Conservation (phyloP, 2,888 invertebrate genomes). For the Leptinotarsa rubiginosa region DNA sequence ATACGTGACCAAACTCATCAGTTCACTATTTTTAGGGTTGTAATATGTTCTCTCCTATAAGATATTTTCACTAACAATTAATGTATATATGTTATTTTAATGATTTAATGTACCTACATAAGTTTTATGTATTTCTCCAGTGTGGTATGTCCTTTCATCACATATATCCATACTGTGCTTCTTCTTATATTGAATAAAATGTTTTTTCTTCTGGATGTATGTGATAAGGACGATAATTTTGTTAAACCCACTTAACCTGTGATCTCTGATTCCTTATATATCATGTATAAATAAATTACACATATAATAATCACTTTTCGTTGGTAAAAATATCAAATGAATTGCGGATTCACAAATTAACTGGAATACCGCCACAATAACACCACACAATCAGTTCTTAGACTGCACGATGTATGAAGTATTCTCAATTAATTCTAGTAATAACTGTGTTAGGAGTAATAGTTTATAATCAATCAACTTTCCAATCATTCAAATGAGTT, state of each 20-base stretch:
- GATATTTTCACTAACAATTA: constrained; percentile 61
- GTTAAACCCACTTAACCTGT: constrained; percentile 64
- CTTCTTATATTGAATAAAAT: constrained; percentile 34
- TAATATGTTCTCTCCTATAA: constrained; percentile 59
- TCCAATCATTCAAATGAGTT: background rate
- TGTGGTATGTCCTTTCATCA: constrained; percentile 51
- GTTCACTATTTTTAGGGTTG: constrained; percentile 58
- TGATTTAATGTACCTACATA: constrained; percentile 61
- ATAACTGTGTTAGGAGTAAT: constrained; percentile 64
- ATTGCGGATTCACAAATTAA: constrained; percentile 39
- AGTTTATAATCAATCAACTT: constrained; percentile 51
- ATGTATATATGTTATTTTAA: constrained; percentile 60
- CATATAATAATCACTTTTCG: constrained; percentile 62
- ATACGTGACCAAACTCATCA: constrained; percentile 61
- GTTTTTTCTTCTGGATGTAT: constrained; percentile 43
- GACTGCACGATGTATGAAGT: constrained; percentile 67
- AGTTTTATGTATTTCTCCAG: constrained; percentile 61
- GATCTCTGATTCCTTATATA: constrained; percentile 67
- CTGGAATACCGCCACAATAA: constrained; percentile 50
- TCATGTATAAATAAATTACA: constrained; percentile 60
- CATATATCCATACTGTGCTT: constrained; percentile 42
- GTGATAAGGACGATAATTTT: constrained; percentile 48
- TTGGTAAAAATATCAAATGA: constrained; percentile 62
- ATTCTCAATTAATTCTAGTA: constrained; percentile 67
- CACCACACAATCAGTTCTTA: constrained; percentile 68